Conservation (phyloP, 2,888 invertebrate genomes). For the Drosophila yooni region DNA sequence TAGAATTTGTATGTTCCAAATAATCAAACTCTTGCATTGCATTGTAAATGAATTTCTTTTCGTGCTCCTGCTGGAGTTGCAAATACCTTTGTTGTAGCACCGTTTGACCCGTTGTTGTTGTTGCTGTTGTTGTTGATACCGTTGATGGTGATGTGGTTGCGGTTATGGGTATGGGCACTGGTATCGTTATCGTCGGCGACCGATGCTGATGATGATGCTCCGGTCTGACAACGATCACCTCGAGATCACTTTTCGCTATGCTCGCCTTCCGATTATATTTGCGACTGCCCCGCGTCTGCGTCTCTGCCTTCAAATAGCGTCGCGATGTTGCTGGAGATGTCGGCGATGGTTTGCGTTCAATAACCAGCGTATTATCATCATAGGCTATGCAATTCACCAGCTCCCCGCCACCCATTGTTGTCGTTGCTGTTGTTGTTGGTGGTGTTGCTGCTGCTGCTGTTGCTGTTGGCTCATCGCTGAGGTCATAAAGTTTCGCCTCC, state of each 20-base stretch:
- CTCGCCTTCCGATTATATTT: slow-evolving; percentile 69
- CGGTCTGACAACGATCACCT: slow-evolving; percentile 60
- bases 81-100: slow-evolving; percentile 77
- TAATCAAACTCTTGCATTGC: slow-evolving; percentile 74
- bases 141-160: slow-evolving; percentile 3
- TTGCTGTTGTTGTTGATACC: slow-evolving; percentile 26
- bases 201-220: slow-evolving; percentile 71
- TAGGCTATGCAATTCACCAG: slow-evolving; percentile 72
- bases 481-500: slow-evolving; percentile 71
- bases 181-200: slow-evolving; percentile 70
- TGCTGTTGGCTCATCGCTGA: slow-evolving; percentile 46
- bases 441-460: slow-evolving; percentile 1
- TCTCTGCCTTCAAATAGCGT: slow-evolving; percentile 67
- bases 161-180: slow-evolving; percentile 53
- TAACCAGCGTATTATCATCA: slow-evolving; percentile 70
- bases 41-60: slow-evolving; percentile 75
- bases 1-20: slow-evolving; percentile 67
- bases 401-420: slow-evolving; percentile 62
- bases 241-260: slow-evolving; percentile 60
- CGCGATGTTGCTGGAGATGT: slow-evolving; percentile 66
- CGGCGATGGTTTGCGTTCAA: slow-evolving; percentile 69
- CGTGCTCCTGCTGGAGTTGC: slow-evolving; percentile 75
- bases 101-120: slow-evolving; percentile 42
- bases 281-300: slow-evolving; percentile 65
- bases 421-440: neutral